Conservation (phyloP, 2,888 invertebrate genomes). For the Agrotis exclamationis region DNA sequence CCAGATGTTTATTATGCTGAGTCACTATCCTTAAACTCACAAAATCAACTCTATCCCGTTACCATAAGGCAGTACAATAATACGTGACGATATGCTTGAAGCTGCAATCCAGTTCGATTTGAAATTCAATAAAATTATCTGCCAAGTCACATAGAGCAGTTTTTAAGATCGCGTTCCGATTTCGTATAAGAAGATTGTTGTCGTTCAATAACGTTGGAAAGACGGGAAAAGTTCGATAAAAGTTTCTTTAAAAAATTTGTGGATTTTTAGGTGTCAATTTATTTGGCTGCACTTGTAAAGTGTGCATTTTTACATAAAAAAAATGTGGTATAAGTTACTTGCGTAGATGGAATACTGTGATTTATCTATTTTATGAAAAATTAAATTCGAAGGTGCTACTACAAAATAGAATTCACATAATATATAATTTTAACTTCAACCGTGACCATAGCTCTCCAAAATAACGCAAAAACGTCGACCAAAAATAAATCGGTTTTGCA, state of each 20-base stretch:
- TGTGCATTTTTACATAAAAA: background rate
- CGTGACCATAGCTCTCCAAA: slow-evolving; percentile 33
- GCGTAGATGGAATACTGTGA: background rate
- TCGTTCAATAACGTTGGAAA: slow-evolving; percentile 31
- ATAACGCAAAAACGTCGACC: slow-evolving; percentile 47
- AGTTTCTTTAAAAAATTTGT: background rate
- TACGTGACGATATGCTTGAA: slow-evolving; percentile 67
- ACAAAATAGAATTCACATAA: slow-evolving; percentile 35
- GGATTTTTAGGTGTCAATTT: slow-evolving; percentile 16
- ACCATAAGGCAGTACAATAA: slow-evolving; percentile 54
- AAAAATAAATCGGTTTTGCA: slow-evolving; percentile 51
- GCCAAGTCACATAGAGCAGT: slow-evolving; percentile 65
- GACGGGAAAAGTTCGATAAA: slow-evolving; percentile 28
- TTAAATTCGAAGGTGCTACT: slow-evolving; percentile 7
- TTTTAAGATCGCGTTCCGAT: slow-evolving; percentile 52
- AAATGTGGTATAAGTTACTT: background rate
- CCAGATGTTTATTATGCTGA: slow-evolving; percentile 85
- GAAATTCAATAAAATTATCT: slow-evolving; percentile 69
- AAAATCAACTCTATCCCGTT: slow-evolving; percentile 55
- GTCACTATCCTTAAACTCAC: slow-evolving; percentile 74
- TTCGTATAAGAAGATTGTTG: slow-evolving; percentile 52
- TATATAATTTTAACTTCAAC: slow-evolving; percentile 13
- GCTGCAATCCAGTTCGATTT: slow-evolving; percentile 65
- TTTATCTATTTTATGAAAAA: slow-evolving; percentile 7
- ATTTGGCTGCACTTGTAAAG: slow-evolving; percentile 27